Percentiles rank a stretch among this genome's conserved stretches.
These are phyloP conservation scores for Agriopis leucophaearia DNA, from an alignment of 2,888 invertebrate species.

Conservation along the genomic window DNA sequence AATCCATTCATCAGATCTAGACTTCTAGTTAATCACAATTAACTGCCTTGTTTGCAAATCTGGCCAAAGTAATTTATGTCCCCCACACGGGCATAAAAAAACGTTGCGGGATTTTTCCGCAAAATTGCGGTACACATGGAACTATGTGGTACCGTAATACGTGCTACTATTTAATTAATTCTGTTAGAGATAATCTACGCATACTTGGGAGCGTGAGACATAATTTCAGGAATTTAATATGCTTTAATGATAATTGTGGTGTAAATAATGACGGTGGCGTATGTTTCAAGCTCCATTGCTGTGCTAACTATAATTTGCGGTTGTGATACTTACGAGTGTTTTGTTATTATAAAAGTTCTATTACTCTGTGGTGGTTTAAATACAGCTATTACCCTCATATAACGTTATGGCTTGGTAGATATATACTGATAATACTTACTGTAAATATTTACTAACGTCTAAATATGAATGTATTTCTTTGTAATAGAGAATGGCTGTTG, in stretches of 20 bases:
- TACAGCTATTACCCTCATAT: slow-evolving; percentile 11
- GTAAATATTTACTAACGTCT: no score
- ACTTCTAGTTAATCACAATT: slow-evolving; percentile 38
- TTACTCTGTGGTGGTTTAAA: slow-evolving; percentile 10
- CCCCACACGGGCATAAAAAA: slow-evolving; percentile 36
- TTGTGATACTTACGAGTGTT: background rate
- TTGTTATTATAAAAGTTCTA: slow-evolving; percentile 8
- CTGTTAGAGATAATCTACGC: slow-evolving; percentile 40
- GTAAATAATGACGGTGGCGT: slow-evolving; percentile 12
- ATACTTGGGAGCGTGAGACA: slow-evolving; percentile 37
- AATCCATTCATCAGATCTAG: slow-evolving; percentile 24
- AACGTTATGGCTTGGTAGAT: slow-evolving; percentile 1
- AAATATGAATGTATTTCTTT: no score
- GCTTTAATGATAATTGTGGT: slow-evolving; percentile 22
- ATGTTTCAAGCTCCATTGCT: slow-evolving; percentile 7
- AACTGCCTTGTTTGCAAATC: slow-evolving; percentile 41
- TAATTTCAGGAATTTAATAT: slow-evolving; percentile 29
- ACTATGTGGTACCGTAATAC: slow-evolving; percentile 42
- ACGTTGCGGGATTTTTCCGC: slow-evolving; percentile 35
- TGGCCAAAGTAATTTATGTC: slow-evolving; percentile 37
- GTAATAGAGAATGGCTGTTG: no score
- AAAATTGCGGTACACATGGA: slow-evolving; percentile 39
- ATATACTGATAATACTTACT: background rate
- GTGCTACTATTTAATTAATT: slow-evolving; percentile 44
- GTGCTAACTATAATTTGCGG: slow-evolving; percentile 7